Conservation (phyloP, 2,888 invertebrate species). For the Ganaspis brasiliensis region DNA sequence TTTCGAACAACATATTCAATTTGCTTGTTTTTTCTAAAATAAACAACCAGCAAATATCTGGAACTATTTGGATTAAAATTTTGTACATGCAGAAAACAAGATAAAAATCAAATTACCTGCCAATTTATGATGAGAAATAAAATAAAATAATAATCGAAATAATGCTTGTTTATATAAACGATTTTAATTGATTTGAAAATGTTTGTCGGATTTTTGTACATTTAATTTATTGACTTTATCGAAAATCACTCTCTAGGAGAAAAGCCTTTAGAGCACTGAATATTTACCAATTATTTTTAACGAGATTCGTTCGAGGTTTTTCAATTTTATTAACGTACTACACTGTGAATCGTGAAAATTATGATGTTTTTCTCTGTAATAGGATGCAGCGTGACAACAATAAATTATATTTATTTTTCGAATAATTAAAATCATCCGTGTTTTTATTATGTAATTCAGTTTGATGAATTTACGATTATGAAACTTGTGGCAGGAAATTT, state of each 20-base stretch:
- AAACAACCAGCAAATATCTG: too few species aligned
- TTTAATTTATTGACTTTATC: constrained; percentile 11
- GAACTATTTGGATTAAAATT: too few species aligned
- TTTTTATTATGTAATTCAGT: not conserved
- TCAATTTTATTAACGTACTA: not conserved
- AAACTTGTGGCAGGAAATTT: not conserved
- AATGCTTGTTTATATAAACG: too few species aligned
- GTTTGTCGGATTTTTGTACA: not conserved
- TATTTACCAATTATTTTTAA: constrained; percentile 18
- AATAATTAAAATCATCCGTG: not conserved
- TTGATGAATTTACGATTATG: not conserved
- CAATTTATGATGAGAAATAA: too few species aligned
- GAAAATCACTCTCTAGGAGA: not conserved
- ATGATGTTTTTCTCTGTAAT: not conserved
- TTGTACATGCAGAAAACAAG: too few species aligned
- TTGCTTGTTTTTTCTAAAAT: too few species aligned
- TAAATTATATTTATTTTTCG: not conserved
- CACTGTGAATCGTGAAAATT: not conserved
- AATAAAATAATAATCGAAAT: too few species aligned
- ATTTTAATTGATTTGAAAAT: too few species aligned
- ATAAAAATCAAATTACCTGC: too few species aligned
- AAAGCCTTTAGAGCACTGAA: not conserved
- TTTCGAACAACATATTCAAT: too few species aligned
- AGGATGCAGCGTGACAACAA: not conserved
- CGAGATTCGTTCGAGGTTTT: constrained; percentile 4